Percentiles rank a stretch among this genome's conserved stretches.
Evolutionary conservation across 2,888 invertebrate species (phyloP).

Genomic region (Caenorhabditis sp.): DNA sequence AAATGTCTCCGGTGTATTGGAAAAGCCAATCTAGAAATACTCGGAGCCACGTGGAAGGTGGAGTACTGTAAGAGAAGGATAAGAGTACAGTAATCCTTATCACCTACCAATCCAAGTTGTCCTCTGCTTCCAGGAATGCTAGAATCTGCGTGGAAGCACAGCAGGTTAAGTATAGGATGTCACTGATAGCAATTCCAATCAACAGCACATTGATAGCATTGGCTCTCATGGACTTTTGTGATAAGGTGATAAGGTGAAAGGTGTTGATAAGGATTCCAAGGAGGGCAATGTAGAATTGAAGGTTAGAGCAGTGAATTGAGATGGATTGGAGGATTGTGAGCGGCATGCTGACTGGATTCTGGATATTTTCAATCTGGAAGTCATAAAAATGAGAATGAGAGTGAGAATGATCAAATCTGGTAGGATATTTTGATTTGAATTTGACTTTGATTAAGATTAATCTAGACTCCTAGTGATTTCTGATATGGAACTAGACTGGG

Average conservation of each 20-base stretch:
- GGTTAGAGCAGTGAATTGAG: not conserved
- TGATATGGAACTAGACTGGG: too few relatives aligned
- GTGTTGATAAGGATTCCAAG: conserved; percentile 9
- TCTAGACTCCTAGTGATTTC: too few relatives aligned
- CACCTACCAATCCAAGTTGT: not conserved
- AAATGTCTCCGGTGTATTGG: not conserved
- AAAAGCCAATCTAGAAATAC: not conserved
- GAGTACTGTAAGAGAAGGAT: not conserved
- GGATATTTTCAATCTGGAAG: too few relatives aligned
- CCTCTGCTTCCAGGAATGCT: not conserved
- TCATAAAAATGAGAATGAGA: too few relatives aligned
- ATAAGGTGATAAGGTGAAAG: conserved; percentile 26
- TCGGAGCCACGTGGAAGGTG: not conserved
- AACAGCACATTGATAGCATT: conserved; percentile 27
- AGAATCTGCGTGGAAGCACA: not conserved
- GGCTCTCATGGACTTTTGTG: conserved; percentile 25
- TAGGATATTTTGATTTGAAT: too few relatives aligned
- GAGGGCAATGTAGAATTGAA: conserved; percentile 4
- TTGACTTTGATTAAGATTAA: too few relatives aligned
- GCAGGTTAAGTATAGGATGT: conserved; percentile 1
- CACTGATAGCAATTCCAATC: conserved; percentile 30
- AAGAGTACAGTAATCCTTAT: not conserved
- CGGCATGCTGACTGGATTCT: too few relatives aligned
- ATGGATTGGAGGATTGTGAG: not conserved
- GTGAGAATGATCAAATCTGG: too few relatives aligned